These are phyloP conservation scores for Allygus modestus DNA, from an alignment of 2,888 invertebrate species.

Conservation along the genomic window DNA sequence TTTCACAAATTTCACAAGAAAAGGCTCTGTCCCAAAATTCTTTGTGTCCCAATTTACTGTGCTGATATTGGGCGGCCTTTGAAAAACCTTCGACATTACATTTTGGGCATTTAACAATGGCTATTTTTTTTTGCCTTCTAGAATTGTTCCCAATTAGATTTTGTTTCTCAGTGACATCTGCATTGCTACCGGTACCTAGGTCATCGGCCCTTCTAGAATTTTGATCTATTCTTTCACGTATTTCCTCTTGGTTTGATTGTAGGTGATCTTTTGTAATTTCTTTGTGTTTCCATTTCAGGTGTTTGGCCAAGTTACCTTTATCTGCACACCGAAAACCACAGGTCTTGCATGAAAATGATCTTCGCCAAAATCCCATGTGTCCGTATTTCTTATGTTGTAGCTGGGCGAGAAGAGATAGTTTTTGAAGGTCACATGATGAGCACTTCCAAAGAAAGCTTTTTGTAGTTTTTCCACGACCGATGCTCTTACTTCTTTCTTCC, in stretches of 20 bases:
- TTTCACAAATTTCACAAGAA: constrained; percentile 20
- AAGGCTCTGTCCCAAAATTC: constrained; percentile 9
- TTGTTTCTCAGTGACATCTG: background rate
- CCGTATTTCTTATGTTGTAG: background rate
- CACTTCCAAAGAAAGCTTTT: background rate
- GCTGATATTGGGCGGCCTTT: background rate
- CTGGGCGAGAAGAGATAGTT: constrained; percentile 7
- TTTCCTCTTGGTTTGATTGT: background rate
- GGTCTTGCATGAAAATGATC: background rate
- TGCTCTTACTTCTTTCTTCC: background rate
- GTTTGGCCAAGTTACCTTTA: background rate
- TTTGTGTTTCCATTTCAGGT: background rate
- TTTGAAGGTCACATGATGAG: constrained; percentile 7
- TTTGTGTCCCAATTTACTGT: background rate
- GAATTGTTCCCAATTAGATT: background rate
- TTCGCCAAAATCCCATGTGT: background rate
- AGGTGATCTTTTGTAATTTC: background rate
- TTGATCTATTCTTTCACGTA: background rate
- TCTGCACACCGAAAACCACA: background rate
- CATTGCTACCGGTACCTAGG: background rate
- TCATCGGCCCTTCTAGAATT: background rate
- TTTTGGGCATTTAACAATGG: background rate
- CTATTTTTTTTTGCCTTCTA: background rate
- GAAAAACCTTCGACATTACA: background rate
- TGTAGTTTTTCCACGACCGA: background rate